Percentiles rank a stretch among this genome's conserved stretches.
phyloP scores from a whole-genome alignment of 2,113 vertebrate genomes.

The Grantiella picta region DNA sequence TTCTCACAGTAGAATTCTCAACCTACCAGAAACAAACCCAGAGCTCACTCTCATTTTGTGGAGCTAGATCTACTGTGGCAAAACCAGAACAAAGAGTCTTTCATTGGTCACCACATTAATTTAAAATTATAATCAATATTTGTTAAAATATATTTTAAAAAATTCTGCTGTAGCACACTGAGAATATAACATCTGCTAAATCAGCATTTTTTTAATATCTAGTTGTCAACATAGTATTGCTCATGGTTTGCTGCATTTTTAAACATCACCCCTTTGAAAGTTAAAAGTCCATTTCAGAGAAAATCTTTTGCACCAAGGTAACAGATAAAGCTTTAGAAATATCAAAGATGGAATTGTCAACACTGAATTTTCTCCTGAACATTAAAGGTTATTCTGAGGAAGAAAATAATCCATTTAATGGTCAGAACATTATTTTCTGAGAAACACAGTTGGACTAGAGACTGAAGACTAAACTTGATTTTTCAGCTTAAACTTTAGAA shows the following conservation, averaged over 20 bases:
- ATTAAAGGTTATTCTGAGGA: neutral
- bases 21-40: neutral
- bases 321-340: neutral
- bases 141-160: neutral
- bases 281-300: neutral
- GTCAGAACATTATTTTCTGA: neutral
- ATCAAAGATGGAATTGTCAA: neutral
- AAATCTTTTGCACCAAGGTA: neutral
- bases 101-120: neutral
- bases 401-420: neutral
- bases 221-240: neutral
- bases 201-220: neutral
- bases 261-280: neutral
- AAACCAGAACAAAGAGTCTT: neutral
- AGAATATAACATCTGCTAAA: neutral
- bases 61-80: neutral
- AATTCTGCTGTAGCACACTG: neutral
- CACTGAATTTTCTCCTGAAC: neutral
- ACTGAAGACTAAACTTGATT: neutral
- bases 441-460: neutral
- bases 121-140: neutral
- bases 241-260: neutral
- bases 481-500: neutral
- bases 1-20: neutral
- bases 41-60: neutral